A percentile compares a stretch with the other conserved stretches of the same genome.
Conservation (phyloP, 2,113 vertebrate species). For the Lathamus discolor region DNA sequence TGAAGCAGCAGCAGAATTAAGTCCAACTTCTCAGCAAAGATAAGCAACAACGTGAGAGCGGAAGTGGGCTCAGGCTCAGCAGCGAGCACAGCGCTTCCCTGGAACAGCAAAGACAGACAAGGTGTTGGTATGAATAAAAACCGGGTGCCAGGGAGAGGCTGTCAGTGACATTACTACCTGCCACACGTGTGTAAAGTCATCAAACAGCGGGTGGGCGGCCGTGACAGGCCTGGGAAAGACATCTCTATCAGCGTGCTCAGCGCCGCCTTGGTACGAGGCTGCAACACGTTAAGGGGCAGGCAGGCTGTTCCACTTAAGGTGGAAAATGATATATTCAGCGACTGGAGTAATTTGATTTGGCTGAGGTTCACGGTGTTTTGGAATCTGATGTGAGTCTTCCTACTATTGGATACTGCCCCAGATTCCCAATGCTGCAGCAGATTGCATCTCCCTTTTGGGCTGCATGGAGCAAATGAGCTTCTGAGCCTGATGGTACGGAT, state of each 20-base stretch:
- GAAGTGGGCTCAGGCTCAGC: neutral
- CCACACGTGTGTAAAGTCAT: constrained; percentile 66
- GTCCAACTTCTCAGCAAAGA: neutral
- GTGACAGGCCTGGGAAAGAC: constrained; percentile 57
- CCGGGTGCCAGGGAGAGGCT: constrained; percentile 55
- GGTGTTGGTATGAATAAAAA: constrained; percentile 32
- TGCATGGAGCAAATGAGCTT: neutral
- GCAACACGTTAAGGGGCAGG: neutral
- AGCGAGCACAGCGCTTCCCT: neutral
- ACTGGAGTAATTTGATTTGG: constrained; percentile 26
- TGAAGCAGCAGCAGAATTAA: neutral
- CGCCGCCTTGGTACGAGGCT: neutral
- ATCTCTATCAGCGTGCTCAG: constrained; percentile 28
- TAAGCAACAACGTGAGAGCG: rapidly evolving
- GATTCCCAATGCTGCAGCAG: constrained; percentile 20
- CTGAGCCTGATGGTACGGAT: neutral
- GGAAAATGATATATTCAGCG: neutral
- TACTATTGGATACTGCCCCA: constrained; percentile 7
- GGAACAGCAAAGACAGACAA: neutral
- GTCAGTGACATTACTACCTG: constrained; percentile 69
- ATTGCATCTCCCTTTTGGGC: neutral
- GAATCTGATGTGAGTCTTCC: constrained; percentile 20
- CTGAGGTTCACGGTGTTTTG: neutral
- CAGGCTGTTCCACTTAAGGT: constrained; percentile 27
- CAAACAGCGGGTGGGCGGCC: constrained; percentile 59